Evolutionary conservation across 1,140 invertebrate species (phyloP).

Genomic region (Magallana ariakensis): DNA sequence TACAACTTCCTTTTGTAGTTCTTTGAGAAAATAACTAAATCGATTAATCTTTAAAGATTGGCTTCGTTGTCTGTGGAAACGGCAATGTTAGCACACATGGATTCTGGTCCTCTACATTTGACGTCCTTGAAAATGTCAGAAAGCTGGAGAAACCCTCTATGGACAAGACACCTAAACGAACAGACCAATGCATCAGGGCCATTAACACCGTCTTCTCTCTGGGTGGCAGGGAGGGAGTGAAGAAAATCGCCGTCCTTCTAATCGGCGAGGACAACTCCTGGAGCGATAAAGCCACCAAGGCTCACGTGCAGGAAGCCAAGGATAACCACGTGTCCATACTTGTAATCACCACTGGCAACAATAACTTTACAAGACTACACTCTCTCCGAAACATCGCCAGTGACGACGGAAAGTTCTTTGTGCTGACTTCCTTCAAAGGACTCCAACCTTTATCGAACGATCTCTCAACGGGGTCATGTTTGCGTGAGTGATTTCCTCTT

Average conservation of each 20-base stretch:
- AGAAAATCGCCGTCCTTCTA: slow-evolving; percentile 15
- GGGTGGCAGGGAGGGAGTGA: slow-evolving; percentile 4
- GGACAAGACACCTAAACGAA: neutral
- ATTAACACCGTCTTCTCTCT: neutral
- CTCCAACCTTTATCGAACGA: slow-evolving; percentile 4
- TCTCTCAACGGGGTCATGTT: slow-evolving; percentile 38
- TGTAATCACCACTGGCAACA: slow-evolving; percentile 28
- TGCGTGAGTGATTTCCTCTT: slow-evolving; percentile 31
- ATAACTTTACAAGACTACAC: slow-evolving; percentile 24
- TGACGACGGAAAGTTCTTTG: slow-evolving; percentile 42
- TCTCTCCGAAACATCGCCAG: slow-evolving; percentile 19
- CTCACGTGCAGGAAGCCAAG: slow-evolving; percentile 11
- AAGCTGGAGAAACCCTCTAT: neutral
- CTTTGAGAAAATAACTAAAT: too few species aligned
- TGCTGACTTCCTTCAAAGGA: slow-evolving; percentile 34
- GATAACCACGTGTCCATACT: slow-evolving; percentile 17
- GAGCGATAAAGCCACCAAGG: slow-evolving; percentile 22
- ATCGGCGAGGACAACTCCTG: slow-evolving; percentile 40
- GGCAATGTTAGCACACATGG: neutral
- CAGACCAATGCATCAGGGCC: slow-evolving; percentile 23
- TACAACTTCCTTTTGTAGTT: too few species aligned
- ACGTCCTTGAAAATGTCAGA: slow-evolving; percentile 25
- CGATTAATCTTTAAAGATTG: slow-evolving; percentile 24
- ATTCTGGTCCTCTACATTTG: slow-evolving; percentile 1
- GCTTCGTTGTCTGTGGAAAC: slow-evolving; percentile 33